Evolutionary conservation across 2,113 vertebrate species (phyloP).

Genomic region (Passer domesticus): DNA sequence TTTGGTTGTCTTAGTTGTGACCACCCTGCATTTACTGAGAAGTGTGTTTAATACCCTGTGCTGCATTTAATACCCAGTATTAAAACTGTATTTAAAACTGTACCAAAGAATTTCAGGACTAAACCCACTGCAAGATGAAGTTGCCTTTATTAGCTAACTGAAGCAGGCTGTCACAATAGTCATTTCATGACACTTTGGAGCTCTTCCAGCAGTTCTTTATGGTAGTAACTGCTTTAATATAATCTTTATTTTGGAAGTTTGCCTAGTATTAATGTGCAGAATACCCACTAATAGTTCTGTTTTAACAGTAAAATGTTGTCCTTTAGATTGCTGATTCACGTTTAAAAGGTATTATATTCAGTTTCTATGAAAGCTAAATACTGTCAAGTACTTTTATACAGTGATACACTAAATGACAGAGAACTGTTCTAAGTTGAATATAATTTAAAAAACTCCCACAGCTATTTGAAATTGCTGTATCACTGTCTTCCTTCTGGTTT

Average conservation of each 20-base stretch:
- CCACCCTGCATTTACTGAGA: not conserved
- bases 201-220: not conserved
- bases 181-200: not conserved
- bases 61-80: not conserved
- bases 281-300: not conserved
- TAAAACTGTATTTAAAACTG: not conserved
- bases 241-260: conserved; percentile 41
- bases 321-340: not conserved
- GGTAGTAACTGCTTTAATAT: not conserved
- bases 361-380: not conserved
- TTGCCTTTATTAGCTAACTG: not conserved
- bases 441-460: not conserved
- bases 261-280: conserved; percentile 1
- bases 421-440: not conserved
- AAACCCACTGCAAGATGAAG: not conserved
- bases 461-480: not conserved
- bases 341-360: not conserved
- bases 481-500: not conserved
- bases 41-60: not conserved
- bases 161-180: not conserved
- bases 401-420: not conserved
- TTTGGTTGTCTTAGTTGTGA: not conserved
- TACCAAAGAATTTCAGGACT: not conserved
- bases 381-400: not conserved
- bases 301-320: not conserved